Base-by-base conservation (phyloP, 1,140 invertebrate genomes). In the Oncopodura yosiiana region DNA sequence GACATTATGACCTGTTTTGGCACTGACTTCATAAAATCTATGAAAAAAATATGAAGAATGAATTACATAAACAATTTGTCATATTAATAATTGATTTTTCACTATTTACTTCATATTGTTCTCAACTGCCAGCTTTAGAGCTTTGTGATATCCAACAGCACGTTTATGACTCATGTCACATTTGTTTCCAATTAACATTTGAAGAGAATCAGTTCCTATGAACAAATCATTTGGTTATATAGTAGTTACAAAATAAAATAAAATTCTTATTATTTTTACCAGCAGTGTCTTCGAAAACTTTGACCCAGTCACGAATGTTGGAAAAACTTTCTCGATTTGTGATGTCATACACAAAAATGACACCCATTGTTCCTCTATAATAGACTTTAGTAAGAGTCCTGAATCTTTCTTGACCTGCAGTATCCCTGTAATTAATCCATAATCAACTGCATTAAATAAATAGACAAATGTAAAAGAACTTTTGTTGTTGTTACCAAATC, bases 311-410 rank as follows among this genome's bases (percentile, higher is more conserved):
- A 11, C 81, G 70, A 26, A 83, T 75, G 66, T 77, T 81, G 9
- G 77, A 65, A 65, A 79, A 83, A 4, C 78, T 78, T 38, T 70
- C 66, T 63, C 82, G 79, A 36, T 74, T 78, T n/a, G 58, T 57
- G 19, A 64, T 58, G 36, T 64, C 81, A 68, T 82, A 84, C 66
- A 83, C 71, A 6, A 83, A 63, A 50, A 84, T 69, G 1, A 84
- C 77, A 18, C 80, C 81, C 66, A 83, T 81, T 9, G 81, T 79
- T 65, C 81, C 75, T 4, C 81, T 70, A 67, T 82, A 83, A 66
- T 83, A 83, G 49, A 80, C 78, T 62, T 80, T 80, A 1, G 81
- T 83, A 34, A 83, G 77, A 41, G 77, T 78, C 24, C 81, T 73
- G 67, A 81, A 83, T 43, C 71, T 53, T 53, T 74, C 71, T 58